These are phyloP conservation scores for Sparus aurata DNA, from an alignment of 2,797 vertebrate species.

Conservation along the genomic window DNA sequence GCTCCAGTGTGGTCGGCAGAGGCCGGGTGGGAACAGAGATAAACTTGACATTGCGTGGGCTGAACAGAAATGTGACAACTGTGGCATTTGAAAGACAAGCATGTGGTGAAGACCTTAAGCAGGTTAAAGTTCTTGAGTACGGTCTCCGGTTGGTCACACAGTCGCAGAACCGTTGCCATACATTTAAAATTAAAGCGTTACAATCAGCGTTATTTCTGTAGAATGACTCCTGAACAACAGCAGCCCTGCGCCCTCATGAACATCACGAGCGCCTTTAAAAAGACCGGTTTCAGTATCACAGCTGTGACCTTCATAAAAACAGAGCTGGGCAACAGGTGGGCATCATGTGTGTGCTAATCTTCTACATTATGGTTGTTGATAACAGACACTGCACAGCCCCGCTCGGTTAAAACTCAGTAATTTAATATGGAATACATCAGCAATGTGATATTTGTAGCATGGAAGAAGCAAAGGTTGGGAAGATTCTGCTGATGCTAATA, in stretches of 20 bases:
- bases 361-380: slow-evolving; percentile 89
- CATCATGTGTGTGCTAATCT: slow-evolving; percentile 87
- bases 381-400: slow-evolving; percentile 79
- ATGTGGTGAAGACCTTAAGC: neutral
- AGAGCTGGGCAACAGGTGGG: slow-evolving; percentile 83
- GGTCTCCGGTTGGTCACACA: neutral
- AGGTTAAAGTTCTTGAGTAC: neutral
- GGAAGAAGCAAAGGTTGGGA: slow-evolving; percentile 85
- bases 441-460: slow-evolving; percentile 87
- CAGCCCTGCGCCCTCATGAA: slow-evolving; percentile 10
- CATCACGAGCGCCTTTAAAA: slow-evolving; percentile 80
- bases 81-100: slow-evolving; percentile 28
- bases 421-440: slow-evolving; percentile 89
- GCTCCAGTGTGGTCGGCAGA: neutral
- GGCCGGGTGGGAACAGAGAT: neutral
- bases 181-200: slow-evolving; percentile 49
- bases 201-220: slow-evolving; percentile 65
- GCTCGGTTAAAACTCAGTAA: slow-evolving; percentile 87
- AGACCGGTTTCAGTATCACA: slow-evolving; percentile 85
- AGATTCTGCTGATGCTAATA: slow-evolving; percentile 86
- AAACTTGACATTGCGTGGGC: slow-evolving; percentile 28
- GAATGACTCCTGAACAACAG: slow-evolving; percentile 72
- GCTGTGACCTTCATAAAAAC: slow-evolving; percentile 86
- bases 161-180: slow-evolving; percentile 11
- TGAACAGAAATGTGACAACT: slow-evolving; percentile 50